phyloP scores from a whole-genome alignment of 2,888 invertebrate genomes.

The Rotaria magnacalcarata region DNA sequence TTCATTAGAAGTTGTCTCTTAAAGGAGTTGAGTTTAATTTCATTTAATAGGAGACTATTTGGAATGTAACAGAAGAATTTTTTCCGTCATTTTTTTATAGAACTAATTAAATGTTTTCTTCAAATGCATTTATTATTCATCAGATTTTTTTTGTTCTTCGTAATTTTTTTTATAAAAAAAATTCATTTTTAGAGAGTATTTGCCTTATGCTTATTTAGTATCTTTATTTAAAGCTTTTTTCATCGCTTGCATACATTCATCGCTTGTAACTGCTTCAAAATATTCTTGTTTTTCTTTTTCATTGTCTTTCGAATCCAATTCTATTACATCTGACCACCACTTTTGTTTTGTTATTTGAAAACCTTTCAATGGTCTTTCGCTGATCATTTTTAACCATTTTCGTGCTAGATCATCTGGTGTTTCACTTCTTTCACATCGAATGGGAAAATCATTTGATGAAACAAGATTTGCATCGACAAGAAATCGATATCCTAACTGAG shows the following conservation, averaged over 20 bases:
- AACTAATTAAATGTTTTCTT: no score
- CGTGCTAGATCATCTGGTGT: neutral
- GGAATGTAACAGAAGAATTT: no score
- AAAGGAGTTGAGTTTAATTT: no score
- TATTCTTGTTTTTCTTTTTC: conserved; percentile 25
- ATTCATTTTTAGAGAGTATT: no score
- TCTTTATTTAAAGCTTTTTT: conserved; percentile 1
- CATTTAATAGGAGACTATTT: no score
- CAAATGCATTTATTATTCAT: no score
- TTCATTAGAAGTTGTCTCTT: no score
- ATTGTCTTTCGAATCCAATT: neutral
- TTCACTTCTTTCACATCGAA: neutral
- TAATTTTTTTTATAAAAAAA: no score
- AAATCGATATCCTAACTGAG: neutral
- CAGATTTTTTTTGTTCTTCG: no score
- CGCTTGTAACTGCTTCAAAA: neutral
- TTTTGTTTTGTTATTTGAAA: neutral
- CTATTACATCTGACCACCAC: neutral
- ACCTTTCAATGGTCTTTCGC: neutral
- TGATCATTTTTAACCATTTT: neutral
- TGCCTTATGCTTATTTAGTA: neutral
- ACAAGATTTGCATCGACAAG: neutral
- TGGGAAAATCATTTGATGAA: conserved; percentile 1
- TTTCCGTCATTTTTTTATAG: no score
- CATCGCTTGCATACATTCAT: conserved; percentile 23